phyloP scores from a whole-genome alignment of 2,797 vertebrate genomes.

The Pipistrellus pygmaeus region DNA sequence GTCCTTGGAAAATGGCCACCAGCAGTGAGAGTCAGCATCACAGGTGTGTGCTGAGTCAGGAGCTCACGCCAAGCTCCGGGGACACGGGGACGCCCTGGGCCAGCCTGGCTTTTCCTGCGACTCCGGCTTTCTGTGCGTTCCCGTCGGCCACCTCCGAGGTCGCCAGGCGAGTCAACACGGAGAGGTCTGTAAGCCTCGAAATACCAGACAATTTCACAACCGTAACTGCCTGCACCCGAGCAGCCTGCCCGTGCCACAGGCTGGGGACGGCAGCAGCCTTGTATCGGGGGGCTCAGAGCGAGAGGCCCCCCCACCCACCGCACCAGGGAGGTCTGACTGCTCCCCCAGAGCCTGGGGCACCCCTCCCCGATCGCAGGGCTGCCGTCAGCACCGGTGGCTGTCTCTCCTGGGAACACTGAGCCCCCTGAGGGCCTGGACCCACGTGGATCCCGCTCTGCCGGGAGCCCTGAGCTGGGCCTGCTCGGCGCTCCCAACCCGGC shows the following conservation, averaged over 20 bases:
- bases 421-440: not conserved
- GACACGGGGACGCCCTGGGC: rapidly evolving
- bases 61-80: rapidly evolving
- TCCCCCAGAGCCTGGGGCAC: not conserved
- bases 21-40: rapidly evolving
- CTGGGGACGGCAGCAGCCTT: not conserved
- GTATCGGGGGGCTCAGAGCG: rapidly evolving
- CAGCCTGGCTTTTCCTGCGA: not conserved
- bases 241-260: not conserved
- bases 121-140: not conserved
- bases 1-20: not conserved
- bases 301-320: rapidly evolving
- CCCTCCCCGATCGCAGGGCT: rapidly evolving
- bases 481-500: too few relatives aligned
- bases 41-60: not conserved
- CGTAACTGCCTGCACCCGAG: not conserved
- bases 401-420: not conserved
- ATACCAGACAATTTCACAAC: not conserved
- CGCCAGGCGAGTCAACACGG: not conserved
- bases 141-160: not conserved
- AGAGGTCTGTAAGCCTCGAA: not conserved
- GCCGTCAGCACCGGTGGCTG: rapidly evolving
- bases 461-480: too few relatives aligned
- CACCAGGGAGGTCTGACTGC: not conserved
- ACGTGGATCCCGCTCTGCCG: not conserved